Evolutionary conservation across 2,888 invertebrate genomes (phyloP), one percentile per base, ranked within the genome.

Genomic region (Thera obeliscata): DNA sequence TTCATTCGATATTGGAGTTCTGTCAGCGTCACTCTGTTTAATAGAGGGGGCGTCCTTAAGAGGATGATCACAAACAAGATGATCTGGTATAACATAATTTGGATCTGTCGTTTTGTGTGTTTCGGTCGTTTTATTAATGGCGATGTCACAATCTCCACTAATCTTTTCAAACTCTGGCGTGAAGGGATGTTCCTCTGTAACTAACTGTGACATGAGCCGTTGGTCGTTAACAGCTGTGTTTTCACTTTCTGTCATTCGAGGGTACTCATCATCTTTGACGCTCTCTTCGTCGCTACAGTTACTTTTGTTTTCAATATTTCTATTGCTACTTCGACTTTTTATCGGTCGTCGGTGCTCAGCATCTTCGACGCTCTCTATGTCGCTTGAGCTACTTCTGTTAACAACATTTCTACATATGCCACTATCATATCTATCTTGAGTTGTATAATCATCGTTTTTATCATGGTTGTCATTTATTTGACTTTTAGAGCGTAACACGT

Each of bases 41-140:
- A 64, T 64, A 36, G 64, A 57, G 5, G 64, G 64, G 38, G 38
- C 35, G 3, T 52, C 64, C 35, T 56, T 35, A 64, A 49, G 61
- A 5, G 54, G 54, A 54, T 64, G 46, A 6, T 61, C 54, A 22
- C 46, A 56, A 11, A 50, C 5, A 57, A 43, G 64, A 5, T 61
- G 64, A 5, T 64, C 61, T 9, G 57, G 56, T 35, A 59, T n/a
- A 35, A 12, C 63, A 2, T 56, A 22, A 4, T 57, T 52, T 35
- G 36, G 35, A 43, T 46, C 43, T 2, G 9, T 41, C 41, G 41
- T 7, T 5, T 41, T 41, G 7, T 2, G 7, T 41, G 7, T 7
- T 43, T 61, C 61, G 36, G 61, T 38, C 11, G 41, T 5, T 38
- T n/a, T 22, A 36, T 57, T 35, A 36, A 46, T 36, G 8, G 6